phyloP scores from a whole-genome alignment of 1,140 invertebrate genomes.

The Cataglyphis hispanica region DNA sequence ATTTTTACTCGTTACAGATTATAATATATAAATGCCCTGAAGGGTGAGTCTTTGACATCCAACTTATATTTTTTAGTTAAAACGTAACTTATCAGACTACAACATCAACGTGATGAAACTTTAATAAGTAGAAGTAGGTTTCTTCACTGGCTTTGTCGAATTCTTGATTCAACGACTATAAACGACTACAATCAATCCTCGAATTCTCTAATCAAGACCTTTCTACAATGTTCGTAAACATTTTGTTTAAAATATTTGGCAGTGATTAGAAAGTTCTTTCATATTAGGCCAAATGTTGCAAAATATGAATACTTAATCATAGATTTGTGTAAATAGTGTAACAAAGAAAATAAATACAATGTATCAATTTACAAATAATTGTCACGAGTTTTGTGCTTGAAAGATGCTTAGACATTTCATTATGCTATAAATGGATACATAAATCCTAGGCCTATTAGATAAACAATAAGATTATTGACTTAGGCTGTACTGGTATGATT shows the following conservation, averaged over 20 bases:
- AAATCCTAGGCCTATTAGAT: conserved; percentile 33
- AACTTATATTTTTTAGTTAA: conserved; percentile 59
- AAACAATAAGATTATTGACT: conserved; percentile 63
- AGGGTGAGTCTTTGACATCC: conserved; percentile 57
- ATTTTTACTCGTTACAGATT: conserved; percentile 54
- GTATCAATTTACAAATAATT: conserved; percentile 33
- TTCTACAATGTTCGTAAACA: conserved; percentile 2
- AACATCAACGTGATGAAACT: conserved; percentile 36
- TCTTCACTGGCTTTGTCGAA: conserved; percentile 25
- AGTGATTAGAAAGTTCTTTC: conserved; percentile 53
- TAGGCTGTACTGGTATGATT: conserved; percentile 90
- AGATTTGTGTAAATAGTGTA: neutral
- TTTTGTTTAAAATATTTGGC: conserved; percentile 60
- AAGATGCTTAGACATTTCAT: neutral
- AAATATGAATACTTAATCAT: conserved; percentile 26
- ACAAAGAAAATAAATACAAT: neutral
- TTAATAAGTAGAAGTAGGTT: conserved; percentile 53
- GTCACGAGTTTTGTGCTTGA: neutral
- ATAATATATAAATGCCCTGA: conserved; percentile 67
- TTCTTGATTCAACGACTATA: conserved; percentile 37
- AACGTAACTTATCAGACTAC: conserved; percentile 38
- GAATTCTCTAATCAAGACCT: conserved; percentile 15
- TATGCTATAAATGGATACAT: conserved; percentile 24
- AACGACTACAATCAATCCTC: conserved; percentile 9
- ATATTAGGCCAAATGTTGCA: conserved; percentile 50